These are phyloP conservation scores for Sarcophaga subvicina DNA, from an alignment of 2,888 invertebrate species.

Conservation along the genomic window DNA sequence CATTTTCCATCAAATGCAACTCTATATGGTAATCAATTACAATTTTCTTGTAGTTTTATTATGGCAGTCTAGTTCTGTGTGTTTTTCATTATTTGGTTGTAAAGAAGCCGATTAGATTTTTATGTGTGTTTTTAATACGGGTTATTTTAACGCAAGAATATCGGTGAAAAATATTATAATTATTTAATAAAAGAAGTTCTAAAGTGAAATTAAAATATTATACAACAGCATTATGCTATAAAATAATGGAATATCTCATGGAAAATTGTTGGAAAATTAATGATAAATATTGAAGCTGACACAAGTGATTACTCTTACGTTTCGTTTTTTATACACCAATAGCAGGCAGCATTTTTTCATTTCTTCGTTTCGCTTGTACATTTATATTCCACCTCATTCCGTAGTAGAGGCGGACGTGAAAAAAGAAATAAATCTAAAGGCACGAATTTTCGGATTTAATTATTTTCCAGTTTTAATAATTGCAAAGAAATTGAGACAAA, in stretches of 20 bases:
- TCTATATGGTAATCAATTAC: constrained; percentile 56
- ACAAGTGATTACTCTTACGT: constrained; percentile 70
- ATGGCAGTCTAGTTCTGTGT: constrained; percentile 64
- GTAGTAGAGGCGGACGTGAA: constrained; percentile 62
- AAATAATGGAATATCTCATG: constrained; percentile 24
- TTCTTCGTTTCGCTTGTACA: constrained; percentile 69
- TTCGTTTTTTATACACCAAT: constrained; percentile 62
- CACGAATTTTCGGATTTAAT: constrained; percentile 56
- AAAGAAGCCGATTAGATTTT: constrained; percentile 70
- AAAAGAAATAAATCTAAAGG: constrained; percentile 53
- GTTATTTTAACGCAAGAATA: constrained; percentile 61
- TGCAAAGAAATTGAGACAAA: constrained; percentile 11
- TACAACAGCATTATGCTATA: constrained; percentile 36
- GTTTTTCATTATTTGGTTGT: constrained; percentile 67
- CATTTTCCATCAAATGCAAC: constrained; percentile 38
- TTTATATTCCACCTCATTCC: constrained; percentile 71
- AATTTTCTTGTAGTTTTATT: constrained; percentile 62
- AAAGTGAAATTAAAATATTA: constrained; percentile 58
- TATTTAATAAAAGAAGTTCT: constrained; percentile 29
- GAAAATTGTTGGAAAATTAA: constrained; percentile 58
- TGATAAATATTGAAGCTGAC: constrained; percentile 70
- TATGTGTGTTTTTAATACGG: constrained; percentile 62
- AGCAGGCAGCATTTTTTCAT: constrained; percentile 65
- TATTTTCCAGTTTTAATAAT: constrained; percentile 38
- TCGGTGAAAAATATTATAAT: constrained; percentile 50